Base-by-base conservation (phyloP, 2,888 invertebrate species). In the Latrodectus elegans region DNA sequence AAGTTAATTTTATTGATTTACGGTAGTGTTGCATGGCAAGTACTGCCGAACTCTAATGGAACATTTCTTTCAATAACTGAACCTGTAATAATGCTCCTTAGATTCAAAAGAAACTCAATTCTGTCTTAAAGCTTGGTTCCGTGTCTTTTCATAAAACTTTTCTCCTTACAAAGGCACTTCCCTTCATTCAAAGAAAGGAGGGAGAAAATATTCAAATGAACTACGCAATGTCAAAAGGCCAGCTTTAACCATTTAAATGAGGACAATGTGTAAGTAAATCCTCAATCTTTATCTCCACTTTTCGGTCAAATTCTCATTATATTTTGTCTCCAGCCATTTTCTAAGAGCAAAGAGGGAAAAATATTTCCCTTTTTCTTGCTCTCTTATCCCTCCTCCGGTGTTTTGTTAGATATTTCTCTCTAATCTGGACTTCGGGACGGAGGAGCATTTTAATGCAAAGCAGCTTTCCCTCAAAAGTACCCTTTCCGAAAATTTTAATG, bases 191-290 rank as follows among this genome's bases (percentile, higher is more conserved):
- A 73, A 52, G 67, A 74, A 80, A 80, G 38, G 22, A 15, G 55
- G 22, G 51, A 71, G 78, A 65, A 84, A 84, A 74, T 85, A 85
- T 85, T 85, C 75, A 85, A 85, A 85, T 79, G 79, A 74, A 79
- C 68, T 67, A 78, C 79, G 55, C 74, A 79, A 85, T 79, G 79
- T 78, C 79, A 85, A 84, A 85, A 75, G 79, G 12, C 74, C 74
- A 64, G 74, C 72, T 85, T 85, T 85, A 85, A 85, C 85, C 73
- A 85, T 82, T 82, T 85, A 79, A 85, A 79, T 85, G 84, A 79
- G 74, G 79, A 78, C 85, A 55, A 85, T 85, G 74, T 79, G 74
- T 73, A 74, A 70, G 74, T 79, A 74, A 85, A 85, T 79, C 74
- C 70, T 52, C 38, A 51, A 74, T 74, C 74, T 67, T 84, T 78